Conservation (phyloP, 2,113 vertebrate genomes). For the Megaceryle torquata region DNA sequence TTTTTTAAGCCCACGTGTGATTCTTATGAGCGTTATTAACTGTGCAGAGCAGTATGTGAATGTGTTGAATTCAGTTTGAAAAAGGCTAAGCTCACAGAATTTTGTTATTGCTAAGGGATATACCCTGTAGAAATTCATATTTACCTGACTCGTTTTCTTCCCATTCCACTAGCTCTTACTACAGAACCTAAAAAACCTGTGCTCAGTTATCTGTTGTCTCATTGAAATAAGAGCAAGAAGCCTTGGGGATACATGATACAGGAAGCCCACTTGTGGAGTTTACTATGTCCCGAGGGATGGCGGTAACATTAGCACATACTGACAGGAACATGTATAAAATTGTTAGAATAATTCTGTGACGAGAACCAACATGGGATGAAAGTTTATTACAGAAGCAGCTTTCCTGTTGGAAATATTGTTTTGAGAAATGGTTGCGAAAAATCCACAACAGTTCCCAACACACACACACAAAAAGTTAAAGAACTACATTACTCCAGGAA, state of each 20-base stretch:
- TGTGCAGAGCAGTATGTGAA: not conserved
- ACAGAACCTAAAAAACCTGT: not conserved
- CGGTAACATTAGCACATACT: not conserved
- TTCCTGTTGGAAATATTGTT: not conserved
- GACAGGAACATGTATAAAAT: accelerated
- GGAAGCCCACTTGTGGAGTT: not conserved
- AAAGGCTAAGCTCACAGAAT: not conserved
- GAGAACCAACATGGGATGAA: not conserved
- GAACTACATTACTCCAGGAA: not conserved
- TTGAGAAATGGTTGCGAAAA: not conserved
- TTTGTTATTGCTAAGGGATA: not conserved
- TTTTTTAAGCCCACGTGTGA: not conserved
- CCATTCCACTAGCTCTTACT: not conserved
- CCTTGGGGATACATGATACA: not conserved
- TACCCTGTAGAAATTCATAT: not conserved
- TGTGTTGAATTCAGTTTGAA: not conserved
- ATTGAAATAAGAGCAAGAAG: not conserved
- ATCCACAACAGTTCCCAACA: not conserved
- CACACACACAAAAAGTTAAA: not conserved
- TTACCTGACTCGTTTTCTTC: not conserved
- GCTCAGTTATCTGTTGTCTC: not conserved
- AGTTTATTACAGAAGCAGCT: not conserved
- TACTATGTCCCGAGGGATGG: not conserved
- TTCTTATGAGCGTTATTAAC: not conserved
- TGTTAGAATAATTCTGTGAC: not conserved